Evolutionary conservation across 2,797 vertebrate genomes (phyloP), one percentile per base, ranked within the genome.

Genomic region (Lates japonicus): DNA sequence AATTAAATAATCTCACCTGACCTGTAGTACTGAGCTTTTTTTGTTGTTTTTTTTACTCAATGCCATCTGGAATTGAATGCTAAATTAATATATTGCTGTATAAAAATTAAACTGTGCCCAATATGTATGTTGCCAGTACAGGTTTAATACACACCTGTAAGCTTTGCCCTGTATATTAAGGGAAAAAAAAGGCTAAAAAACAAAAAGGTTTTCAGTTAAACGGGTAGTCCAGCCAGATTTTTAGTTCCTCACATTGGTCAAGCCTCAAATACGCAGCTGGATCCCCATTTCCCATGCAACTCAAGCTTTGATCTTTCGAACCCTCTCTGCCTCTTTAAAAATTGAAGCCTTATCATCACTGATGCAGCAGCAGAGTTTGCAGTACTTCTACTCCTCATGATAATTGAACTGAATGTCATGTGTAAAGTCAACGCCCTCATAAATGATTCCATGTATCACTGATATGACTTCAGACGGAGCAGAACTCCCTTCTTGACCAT

Each of bases 401-500:
- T 16, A 22, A 59, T 52, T 41, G 11, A 68, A 46, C 11, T 79
- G 57, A 84, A 70, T 31, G 44, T 60, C 12, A 57, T 1, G 0
- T 25, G 22, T 78, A 69, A 81, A 83, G 83, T 77, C 78, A 54
- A 64, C 58, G 63, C 49, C 44, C 33, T 46, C 84, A 80, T 52
- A 62, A 77, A 59, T 75, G 19, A 70, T 68, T 70, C 55, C 52
- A 71, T 63, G 67, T 74, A 84, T 90, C 75, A 82, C 82, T 81
- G 82, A 87, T 74, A 87, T 60, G 79, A 90, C 78, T 81, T 64
- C 66, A 78, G 85, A 73, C 7, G 31, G 48, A 76, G 66, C 39
- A 74, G 55, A 80, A 87, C 83, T 88, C 86, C 81, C 83, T 76
- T 83, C 78, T 74, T 60, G 37, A 68, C 48, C 78, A 73, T 83